These are phyloP conservation scores for Pyrrhia umbra DNA, from an alignment of 2,888 invertebrate genomes.

Conservation along the genomic window DNA sequence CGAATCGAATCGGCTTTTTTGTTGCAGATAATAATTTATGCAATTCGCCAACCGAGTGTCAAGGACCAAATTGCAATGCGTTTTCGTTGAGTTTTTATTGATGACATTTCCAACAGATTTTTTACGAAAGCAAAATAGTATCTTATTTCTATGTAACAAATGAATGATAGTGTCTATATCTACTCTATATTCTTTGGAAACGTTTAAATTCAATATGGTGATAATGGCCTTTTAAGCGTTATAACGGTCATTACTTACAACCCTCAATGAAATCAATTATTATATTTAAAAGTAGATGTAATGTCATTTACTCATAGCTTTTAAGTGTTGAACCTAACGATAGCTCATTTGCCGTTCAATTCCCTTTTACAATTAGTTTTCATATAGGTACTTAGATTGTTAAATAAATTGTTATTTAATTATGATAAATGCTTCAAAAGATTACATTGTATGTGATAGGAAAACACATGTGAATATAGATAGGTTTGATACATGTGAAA, in stretches of 20 bases:
- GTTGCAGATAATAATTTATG: slow-evolving; percentile 47
- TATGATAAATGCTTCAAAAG: no score
- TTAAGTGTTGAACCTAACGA: background rate
- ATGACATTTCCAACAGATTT: slow-evolving; percentile 6
- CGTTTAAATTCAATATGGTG: background rate
- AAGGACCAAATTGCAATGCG: slow-evolving; percentile 30
- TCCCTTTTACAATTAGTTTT: background rate
- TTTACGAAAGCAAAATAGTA: background rate
- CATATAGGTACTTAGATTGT: background rate
- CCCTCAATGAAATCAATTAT: background rate
- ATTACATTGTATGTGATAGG: no score
- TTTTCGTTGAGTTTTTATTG: slow-evolving; percentile 34
- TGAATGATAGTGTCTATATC: background rate
- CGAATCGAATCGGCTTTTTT: slow-evolving; percentile 26
- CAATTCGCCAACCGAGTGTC: slow-evolving; percentile 34
- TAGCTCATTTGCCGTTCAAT: background rate
- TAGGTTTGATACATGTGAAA: no score
- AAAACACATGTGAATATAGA: no score
- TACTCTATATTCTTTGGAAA: background rate
- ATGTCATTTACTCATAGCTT: background rate
- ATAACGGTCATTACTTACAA: background rate
- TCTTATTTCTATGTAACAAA: background rate
- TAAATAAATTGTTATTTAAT: no score
- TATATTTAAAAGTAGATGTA: background rate
- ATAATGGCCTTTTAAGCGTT: background rate